phyloP scores from a whole-genome alignment of 1,140 invertebrate genomes.

The Epicauta chinensis region DNA sequence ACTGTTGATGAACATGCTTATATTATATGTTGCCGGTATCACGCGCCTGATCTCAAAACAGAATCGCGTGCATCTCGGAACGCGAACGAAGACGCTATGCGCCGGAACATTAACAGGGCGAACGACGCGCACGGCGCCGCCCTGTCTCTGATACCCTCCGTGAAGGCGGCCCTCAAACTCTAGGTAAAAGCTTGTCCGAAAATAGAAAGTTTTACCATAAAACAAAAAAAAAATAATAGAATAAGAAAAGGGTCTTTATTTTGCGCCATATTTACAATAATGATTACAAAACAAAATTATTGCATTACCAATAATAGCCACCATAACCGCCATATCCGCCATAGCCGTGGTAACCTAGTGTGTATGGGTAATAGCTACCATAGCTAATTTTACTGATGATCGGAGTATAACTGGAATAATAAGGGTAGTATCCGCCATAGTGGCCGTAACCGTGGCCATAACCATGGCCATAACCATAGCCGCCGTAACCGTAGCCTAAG shows the following conservation, averaged over 20 bases:
- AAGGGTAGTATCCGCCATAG: conserved; percentile 16
- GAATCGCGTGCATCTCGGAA: conserved; percentile 16
- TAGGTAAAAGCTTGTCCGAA: no score
- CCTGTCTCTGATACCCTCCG: conserved; percentile 17
- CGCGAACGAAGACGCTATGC: conserved; percentile 14
- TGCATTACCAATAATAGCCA: conserved; percentile 16
- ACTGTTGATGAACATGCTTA: no score
- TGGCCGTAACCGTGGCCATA: conserved; percentile 14
- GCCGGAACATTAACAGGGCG: conserved; percentile 15
- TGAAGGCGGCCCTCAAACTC: conserved; percentile 16
- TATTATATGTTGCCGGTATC: no score
- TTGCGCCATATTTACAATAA: no score
- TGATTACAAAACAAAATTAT: no score
- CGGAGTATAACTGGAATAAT: conserved; percentile 6
- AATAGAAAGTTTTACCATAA: no score
- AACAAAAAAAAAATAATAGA: no score
- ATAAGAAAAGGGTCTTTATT: no score
- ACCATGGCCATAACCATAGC: conserved; percentile 14
- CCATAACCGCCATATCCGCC: conserved; percentile 23
- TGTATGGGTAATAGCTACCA: conserved; percentile 13
- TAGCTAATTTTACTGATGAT: conserved; percentile 3
- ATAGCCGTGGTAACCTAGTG: conserved; percentile 11
- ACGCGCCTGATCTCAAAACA: neutral
- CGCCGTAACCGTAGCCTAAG: conserved; percentile 22
- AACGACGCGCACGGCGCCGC: conserved; percentile 22